Base-by-base conservation (phyloP, 1,140 invertebrate species). In the Carcinoscorpius rotundicauda region DNA sequence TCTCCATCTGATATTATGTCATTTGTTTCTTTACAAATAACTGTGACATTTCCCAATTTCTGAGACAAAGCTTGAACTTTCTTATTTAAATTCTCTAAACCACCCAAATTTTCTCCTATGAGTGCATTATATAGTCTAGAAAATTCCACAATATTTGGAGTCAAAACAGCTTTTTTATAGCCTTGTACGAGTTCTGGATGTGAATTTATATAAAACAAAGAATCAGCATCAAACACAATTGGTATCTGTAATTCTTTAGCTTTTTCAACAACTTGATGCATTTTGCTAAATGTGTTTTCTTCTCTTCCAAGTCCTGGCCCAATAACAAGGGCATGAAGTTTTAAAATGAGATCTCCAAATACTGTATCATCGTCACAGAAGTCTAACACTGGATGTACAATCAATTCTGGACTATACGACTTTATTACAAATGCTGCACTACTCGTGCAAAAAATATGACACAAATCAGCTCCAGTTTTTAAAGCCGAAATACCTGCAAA, bases 61-160 rank as follows among this genome's bases (percentile, higher is more conserved):
- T 76, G 72, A 67, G 75, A 74, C 4, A 82, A 77, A 64, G 76
- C 73, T 10, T 63, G 72, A 64, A 51, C 55, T 29, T 29, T 29
- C 29, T 29, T 29, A 29, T 29, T 29, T 29, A 29, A 29, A 29
- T 29, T 2, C 29, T 29, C 29, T 29, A 29, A 29, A 29, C 29
- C 29, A 29, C 29, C 29, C 29, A 29, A 29, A 29, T 29, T 29
- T 29, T 29, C 29, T 1, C 29, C 29, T 29, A 2, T 29, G 29
- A 29, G 0, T 29, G 29, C 29, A 0, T 29, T 29, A 69, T 85
- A 86, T 4, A 98, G 78, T 66, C 90, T 81, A 57, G 83, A 81
- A 76, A 95, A 97, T 80, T 99, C 97, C 64, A 92, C 86, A 50
- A 85, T 84, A 80, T 99, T 99, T 5, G 97, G 96, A 1, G 97